These are phyloP conservation scores for Nomada ruficornis DNA, from an alignment of 2,888 invertebrate species.

Conservation along the genomic window DNA sequence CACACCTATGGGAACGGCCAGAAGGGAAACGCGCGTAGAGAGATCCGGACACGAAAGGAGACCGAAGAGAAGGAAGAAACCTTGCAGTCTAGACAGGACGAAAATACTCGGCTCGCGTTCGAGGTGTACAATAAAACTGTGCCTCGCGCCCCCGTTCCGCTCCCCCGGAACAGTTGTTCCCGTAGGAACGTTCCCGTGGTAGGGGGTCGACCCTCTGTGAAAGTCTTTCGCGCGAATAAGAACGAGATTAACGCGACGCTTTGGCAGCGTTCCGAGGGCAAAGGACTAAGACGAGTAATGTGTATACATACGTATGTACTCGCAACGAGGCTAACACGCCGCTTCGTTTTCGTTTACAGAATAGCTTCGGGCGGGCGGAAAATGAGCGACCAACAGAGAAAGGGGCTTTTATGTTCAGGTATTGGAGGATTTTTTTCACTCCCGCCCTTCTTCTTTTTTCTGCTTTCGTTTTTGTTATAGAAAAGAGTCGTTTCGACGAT, in stretches of 20 bases:
- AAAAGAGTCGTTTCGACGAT: neutral
- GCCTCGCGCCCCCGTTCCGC: constrained; percentile 35
- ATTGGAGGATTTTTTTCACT: neutral
- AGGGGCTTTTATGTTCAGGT: constrained; percentile 11
- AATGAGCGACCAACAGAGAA: constrained; percentile 56
- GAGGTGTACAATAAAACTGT: constrained; percentile 47
- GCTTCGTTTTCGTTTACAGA: constrained; percentile 56
- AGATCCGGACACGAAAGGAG: constrained; percentile 1
- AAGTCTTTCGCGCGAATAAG: constrained; percentile 65
- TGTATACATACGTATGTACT: constrained; percentile 19
- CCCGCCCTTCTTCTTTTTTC: neutral
- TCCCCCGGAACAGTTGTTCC: constrained; percentile 50
- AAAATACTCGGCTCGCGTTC: constrained; percentile 54
- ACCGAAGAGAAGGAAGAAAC: constrained; percentile 29
- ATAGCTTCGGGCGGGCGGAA: constrained; percentile 63
- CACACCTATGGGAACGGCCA: neutral
- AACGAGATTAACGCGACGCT: constrained; percentile 73
- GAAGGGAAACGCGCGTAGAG: constrained; percentile 5
- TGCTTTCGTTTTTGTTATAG: neutral
- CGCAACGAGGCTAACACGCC: constrained; percentile 47
- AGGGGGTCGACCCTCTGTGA: constrained; percentile 41
- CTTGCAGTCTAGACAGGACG: constrained; percentile 62
- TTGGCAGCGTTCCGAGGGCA: constrained; percentile 68
- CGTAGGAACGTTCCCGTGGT: constrained; percentile 36
- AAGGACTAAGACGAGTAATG: constrained; percentile 43